Conservation (phyloP, 2,888 invertebrate genomes). For the Zygaena filipendulae region DNA sequence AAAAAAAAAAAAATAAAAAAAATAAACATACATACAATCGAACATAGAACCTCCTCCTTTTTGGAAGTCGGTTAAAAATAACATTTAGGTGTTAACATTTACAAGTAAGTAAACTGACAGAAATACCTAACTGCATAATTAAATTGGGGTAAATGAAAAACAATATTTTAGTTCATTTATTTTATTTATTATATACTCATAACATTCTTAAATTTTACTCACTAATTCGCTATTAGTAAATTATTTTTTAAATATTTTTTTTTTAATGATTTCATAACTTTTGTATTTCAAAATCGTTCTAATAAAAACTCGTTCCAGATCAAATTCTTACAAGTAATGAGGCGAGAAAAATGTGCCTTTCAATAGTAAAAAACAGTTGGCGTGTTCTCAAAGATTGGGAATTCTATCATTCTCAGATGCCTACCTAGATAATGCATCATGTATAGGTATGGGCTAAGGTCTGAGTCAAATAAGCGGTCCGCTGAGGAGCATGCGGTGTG, state of each 20-base stretch:
- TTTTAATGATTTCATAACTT: constrained; percentile 58
- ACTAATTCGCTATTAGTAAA: constrained; percentile 63
- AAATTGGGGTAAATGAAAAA: neutral
- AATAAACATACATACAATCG: too few relatives aligned
- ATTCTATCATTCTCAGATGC: too few relatives aligned
- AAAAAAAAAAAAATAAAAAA: too few relatives aligned
- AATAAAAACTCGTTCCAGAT: constrained; percentile 52
- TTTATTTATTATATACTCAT: constrained; percentile 65
- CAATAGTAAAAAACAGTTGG: too few relatives aligned
- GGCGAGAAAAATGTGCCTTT: neutral
- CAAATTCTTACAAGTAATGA: constrained; percentile 27
- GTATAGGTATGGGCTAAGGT: too few relatives aligned
- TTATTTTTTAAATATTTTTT: constrained; percentile 62
- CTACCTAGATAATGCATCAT: too few relatives aligned
- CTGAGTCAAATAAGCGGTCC: too few relatives aligned
- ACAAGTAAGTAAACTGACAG: too few relatives aligned
- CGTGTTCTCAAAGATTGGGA: too few relatives aligned
- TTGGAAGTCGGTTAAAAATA: neutral
- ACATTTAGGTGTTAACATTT: too few relatives aligned
- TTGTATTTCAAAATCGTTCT: constrained; percentile 50
- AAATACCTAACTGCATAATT: too few relatives aligned
- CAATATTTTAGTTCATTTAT: constrained; percentile 25
- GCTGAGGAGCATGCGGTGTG: too few relatives aligned
- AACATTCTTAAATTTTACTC: constrained; percentile 62
- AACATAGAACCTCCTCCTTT: neutral